Evolutionary conservation across 2,113 vertebrate genomes (phyloP).

Genomic region (Stercorarius parasiticus): DNA sequence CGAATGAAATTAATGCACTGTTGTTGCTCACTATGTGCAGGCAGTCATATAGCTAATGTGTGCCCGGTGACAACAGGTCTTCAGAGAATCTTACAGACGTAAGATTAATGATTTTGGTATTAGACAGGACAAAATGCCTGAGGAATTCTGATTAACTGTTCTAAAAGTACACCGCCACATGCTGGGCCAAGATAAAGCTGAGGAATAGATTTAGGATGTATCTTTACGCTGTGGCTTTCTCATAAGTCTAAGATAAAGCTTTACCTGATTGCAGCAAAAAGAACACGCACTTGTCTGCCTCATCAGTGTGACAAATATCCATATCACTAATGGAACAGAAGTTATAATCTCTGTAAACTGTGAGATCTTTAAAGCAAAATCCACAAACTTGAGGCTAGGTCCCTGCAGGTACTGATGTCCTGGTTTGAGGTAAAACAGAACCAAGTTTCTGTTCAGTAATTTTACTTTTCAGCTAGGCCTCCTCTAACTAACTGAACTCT

Average conservation of each 20-base stretch:
- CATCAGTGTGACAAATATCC: background rate
- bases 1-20: background rate
- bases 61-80: background rate
- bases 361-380: background rate
- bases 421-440: too few species aligned
- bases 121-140: background rate
- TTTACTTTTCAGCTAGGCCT: too few species aligned
- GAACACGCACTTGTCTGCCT: background rate
- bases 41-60: background rate
- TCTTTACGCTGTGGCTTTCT: background rate
- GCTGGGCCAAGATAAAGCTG: constrained; percentile 37
- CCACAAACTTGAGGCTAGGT: background rate
- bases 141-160: constrained; percentile 24
- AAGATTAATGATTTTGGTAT: background rate
- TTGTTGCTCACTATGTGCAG: background rate
- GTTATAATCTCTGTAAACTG: background rate
- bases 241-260: background rate
- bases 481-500: too few species aligned
- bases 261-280: background rate
- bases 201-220: background rate
- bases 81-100: background rate
- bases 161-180: background rate
- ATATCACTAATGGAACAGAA: background rate
- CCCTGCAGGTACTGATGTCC: background rate
- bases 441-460: too few species aligned